Evolutionary conservation across 2,888 invertebrate species (phyloP), one percentile per base, ranked within the genome.

Genomic region (Endotricha flammealis): DNA sequence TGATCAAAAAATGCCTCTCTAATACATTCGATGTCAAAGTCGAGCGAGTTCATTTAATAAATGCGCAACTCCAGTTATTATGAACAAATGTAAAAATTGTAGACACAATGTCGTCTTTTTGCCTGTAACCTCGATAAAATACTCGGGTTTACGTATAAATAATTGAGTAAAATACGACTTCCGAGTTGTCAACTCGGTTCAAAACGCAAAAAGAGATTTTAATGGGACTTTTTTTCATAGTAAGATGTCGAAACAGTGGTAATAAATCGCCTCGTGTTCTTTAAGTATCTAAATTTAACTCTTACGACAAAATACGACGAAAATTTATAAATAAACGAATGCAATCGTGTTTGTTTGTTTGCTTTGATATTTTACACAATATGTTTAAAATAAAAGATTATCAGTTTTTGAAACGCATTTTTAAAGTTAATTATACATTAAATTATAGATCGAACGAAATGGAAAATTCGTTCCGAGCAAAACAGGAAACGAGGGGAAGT

Each of bases 271-370:
- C 14, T n/a, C 23, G 16, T 20, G 3, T 16, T 27, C 32, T 4
- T 25, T 25, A 24, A 25, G 14, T 16, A 12, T 10, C 16, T 33
- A 33, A 33, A 25, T 33, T 25, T 27, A 33, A 25, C 24, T 20
- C 13, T 25, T 24, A 22, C 32, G 6, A n/a, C 20, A 16, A 9
- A 28, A 28, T 28, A 27, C 28, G 13, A 8, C 13, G 20, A 20
- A 20, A 20, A 20, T 20, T n/a, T n/a, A n/a, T n/a, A n/a, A n/a
- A n/a, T n/a, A 24, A n/a, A 24, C 24, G 12, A 24, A 24, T 14
- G 14, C 14, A 9, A 29, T 6, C 29, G 2, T n/a, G 13, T 14
- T 13, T 27, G 11, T 27, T 12, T 11, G 25, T 28, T 13, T 8
- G 23, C n/a, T n/a, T n/a, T n/a, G n/a, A n/a, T n/a, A n/a, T n/a